These are phyloP conservation scores for Mormyrops attenuatus DNA, from an alignment of 2,797 vertebrate species.

Conservation along the genomic window DNA sequence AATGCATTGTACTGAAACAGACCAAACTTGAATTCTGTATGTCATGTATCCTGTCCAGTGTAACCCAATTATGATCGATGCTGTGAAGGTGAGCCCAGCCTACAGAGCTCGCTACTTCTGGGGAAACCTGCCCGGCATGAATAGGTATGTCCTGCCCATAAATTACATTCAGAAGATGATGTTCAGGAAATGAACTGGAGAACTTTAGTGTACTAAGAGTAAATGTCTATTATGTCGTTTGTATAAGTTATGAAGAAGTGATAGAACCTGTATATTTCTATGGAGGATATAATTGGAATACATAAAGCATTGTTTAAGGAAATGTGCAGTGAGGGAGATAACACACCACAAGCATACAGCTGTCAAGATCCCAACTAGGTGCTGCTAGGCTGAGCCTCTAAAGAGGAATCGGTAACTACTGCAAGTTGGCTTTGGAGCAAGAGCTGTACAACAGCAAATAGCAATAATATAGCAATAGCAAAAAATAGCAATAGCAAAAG, in stretches of 20 bases:
- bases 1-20: neutral
- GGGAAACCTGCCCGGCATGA: slow-evolving; percentile 95
- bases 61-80: slow-evolving; percentile 86
- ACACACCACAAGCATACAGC: neutral
- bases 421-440: neutral
- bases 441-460: neutral
- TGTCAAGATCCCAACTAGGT: neutral
- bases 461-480: too few species aligned
- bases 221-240: neutral
- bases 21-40: neutral
- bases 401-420: neutral
- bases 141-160: slow-evolving; percentile 63
- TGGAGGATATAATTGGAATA: neutral
- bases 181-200: neutral
- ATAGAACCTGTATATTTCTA: neutral
- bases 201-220: neutral
- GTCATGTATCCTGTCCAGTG: slow-evolving; percentile 60
- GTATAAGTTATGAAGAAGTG: neutral
- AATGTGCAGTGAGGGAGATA: neutral
- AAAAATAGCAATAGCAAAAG: neutral
- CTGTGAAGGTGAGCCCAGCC: slow-evolving; percentile 83
- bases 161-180: neutral
- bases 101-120: slow-evolving; percentile 90
- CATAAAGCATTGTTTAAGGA: neutral
- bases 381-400: neutral